Conservation (phyloP, 2,888 invertebrate species). For the Epinotia bilunana region DNA sequence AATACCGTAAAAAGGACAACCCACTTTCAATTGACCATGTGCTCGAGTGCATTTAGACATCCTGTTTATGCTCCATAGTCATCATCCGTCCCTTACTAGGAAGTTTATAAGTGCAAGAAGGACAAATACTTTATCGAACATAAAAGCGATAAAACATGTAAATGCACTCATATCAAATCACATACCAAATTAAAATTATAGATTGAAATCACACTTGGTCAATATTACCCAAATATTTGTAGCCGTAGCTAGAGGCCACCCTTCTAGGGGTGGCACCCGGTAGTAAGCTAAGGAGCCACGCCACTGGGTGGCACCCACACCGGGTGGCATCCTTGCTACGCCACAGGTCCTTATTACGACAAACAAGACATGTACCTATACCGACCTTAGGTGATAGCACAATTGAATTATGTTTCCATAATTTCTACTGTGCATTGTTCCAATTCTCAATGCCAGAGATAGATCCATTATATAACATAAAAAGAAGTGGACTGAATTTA, state of each 20-base stretch:
- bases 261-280: no score
- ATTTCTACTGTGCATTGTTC: neutral
- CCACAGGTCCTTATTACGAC: neutral
- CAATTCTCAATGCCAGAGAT: conserved; percentile 1
- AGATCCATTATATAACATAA: neutral
- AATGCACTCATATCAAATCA: conserved; percentile 12
- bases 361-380: neutral
- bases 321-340: no score
- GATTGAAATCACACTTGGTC: neutral
- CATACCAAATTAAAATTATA: neutral
- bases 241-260: no score
- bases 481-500: no score
- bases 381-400: neutral
- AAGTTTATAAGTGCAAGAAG: no score
- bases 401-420: neutral
- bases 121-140: no score
- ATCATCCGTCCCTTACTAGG: no score
- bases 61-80: no score
- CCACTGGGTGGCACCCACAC: no score
- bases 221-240: neutral
- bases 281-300: no score
- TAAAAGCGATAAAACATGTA: neutral
- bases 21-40: conserved; percentile 18
- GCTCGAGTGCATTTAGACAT: conserved; percentile 14
- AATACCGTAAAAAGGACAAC: conserved; percentile 31